Conservation (phyloP, 2,888 invertebrate genomes). For the Sepioteuthis lessoniana region DNA sequence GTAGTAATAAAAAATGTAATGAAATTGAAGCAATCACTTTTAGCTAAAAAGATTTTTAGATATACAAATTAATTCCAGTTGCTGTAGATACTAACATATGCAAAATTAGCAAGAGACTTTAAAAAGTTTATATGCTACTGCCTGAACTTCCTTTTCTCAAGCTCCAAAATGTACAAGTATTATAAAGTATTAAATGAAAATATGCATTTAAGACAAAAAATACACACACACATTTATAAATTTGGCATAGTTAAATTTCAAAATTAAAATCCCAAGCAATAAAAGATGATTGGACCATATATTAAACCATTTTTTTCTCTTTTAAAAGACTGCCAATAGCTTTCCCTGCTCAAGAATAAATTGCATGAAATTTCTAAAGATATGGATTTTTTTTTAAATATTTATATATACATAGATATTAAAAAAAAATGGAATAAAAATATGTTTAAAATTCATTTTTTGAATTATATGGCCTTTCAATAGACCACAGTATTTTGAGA, state of each 20-base stretch:
- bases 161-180: not conserved
- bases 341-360: slow-evolving; percentile 23
- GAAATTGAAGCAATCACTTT: not conserved
- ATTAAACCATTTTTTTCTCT: not conserved
- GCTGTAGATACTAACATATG: not conserved
- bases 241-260: not conserved
- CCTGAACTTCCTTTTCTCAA: not conserved
- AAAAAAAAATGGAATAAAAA: too few species aligned
- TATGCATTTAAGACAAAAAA: not conserved
- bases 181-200: not conserved
- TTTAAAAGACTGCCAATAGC: not conserved
- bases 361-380: not conserved
- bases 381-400: not conserved
- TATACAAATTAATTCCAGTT: not conserved
- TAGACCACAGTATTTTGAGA: not conserved
- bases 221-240: not conserved
- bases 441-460: too few species aligned
- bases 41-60: not conserved
- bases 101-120: not conserved
- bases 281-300: not conserved
- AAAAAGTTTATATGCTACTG: not conserved
- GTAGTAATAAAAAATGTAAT: not conserved
- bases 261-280: not conserved
- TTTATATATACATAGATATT: not conserved
- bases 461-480: not conserved